Conservation (phyloP, 1,140 invertebrate species). For the Diachasma alloeum region DNA sequence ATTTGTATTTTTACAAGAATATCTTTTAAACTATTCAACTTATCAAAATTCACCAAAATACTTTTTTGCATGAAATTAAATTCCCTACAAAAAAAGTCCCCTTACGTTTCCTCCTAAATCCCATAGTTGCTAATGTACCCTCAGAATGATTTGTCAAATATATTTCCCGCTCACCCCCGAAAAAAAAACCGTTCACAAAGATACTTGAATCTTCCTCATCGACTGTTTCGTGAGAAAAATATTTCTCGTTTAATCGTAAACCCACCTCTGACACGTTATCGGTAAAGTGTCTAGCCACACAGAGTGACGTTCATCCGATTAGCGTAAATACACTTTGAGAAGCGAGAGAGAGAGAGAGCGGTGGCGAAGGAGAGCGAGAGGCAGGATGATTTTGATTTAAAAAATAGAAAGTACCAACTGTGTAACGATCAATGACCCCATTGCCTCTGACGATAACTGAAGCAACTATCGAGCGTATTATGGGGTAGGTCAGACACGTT, state of each 20-base stretch:
- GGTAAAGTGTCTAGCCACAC: constrained; percentile 17
- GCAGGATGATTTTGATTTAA: neutral
- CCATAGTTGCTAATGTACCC: no score
- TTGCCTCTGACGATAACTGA: constrained; percentile 2
- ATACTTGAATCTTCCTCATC: neutral
- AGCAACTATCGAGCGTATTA: constrained; percentile 4
- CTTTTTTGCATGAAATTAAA: no score
- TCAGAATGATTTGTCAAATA: neutral
- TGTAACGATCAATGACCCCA: constrained; percentile 12
- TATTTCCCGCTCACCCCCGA: no score
- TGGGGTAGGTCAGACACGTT: neutral
- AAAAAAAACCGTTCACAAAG: neutral
- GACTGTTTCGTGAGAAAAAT: neutral
- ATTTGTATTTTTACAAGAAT: no score
- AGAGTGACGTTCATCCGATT: constrained; percentile 28
- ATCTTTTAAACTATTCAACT: no score
- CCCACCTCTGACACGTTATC: neutral
- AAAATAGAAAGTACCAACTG: neutral
- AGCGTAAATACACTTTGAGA: constrained; percentile 29
- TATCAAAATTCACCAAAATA: no score
- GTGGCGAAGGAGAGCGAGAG: constrained; percentile 30
- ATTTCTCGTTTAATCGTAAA: neutral
- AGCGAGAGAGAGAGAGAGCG: neutral
- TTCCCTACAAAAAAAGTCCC: no score
- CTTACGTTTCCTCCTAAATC: no score